A percentile compares a stretch with the other conserved stretches of the same genome.
Evolutionary conservation across 2,797 vertebrate genomes (phyloP).

Genomic region (Microctenopoma lineatum): DNA sequence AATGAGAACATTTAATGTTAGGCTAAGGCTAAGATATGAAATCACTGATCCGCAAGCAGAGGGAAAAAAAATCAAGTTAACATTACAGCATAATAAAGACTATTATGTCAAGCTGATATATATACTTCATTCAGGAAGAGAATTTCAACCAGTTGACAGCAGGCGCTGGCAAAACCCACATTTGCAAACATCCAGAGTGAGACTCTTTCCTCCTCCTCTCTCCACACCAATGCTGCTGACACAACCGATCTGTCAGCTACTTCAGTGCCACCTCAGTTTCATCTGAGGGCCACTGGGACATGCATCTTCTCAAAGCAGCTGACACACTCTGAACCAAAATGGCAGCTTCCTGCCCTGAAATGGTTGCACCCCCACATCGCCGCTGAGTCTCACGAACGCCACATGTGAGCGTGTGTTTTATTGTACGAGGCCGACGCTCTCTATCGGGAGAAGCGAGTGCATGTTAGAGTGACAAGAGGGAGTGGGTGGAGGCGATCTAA

Average conservation of each 20-base stretch:
- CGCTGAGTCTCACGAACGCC: slow-evolving; percentile 57
- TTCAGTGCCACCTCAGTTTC: slow-evolving; percentile 72
- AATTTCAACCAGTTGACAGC: slow-evolving; percentile 27
- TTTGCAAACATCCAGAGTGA: slow-evolving; percentile 38
- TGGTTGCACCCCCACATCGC: slow-evolving; percentile 68
- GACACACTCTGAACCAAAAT: slow-evolving; percentile 76
- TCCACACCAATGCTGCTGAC: slow-evolving; percentile 70
- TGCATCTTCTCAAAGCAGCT: slow-evolving; percentile 66
- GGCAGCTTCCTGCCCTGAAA: slow-evolving; percentile 76
- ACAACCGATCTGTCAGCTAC: slow-evolving; percentile 71
- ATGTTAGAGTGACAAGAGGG: slow-evolving; percentile 64
- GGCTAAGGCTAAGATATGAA: neutral
- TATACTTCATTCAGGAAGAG: slow-evolving; percentile 20
- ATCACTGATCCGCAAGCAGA: neutral
- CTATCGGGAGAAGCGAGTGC: slow-evolving; percentile 44
- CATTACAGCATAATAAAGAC: slow-evolving; percentile 6
- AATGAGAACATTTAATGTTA: neutral
- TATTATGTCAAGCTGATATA: slow-evolving; percentile 13
- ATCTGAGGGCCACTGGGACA: slow-evolving; percentile 72
- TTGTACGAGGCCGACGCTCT: slow-evolving; percentile 62
- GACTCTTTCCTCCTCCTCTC: slow-evolving; percentile 11
- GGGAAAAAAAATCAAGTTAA: neutral
- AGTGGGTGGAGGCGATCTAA: slow-evolving; percentile 67
- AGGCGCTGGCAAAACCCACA: slow-evolving; percentile 40
- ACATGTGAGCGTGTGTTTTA: slow-evolving; percentile 20